Evolutionary conservation across 2,888 invertebrate species (phyloP), one percentile per base, ranked within the genome.

Genomic region (Eilema griseolum): DNA sequence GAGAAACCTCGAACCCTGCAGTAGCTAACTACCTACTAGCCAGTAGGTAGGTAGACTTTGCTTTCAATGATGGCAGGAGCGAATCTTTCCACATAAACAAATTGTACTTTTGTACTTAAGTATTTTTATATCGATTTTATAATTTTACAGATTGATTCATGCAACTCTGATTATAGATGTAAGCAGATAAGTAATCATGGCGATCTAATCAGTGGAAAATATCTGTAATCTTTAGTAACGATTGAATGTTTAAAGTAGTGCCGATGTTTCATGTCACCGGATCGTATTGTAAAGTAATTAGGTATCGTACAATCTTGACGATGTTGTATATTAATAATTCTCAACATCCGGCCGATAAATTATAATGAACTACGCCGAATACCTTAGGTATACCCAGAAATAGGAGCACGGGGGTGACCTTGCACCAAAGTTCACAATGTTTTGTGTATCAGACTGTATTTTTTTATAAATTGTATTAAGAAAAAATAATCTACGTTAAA

Each of bases 251-350:
- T 59, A 69, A 59, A 64, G 59, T 64, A 69, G 33, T 72, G 60
- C 79, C 75, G 67, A 66, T 69, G 10, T 76, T 75, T 69, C 52
- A 80, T 70, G 72, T 69, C 71, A 52, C 52, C 59, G 28, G 23
- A 77, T 59, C 14, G 57, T 24, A 69, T 70, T 69, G 65, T 31
- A 52, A 59, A 71, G 37, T 26, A 31, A 62, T 62, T 23, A 37
- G 10, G n/a, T 37, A 62, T 62, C 62, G 37, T 24, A 37, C 1
- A n/a, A 61, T 61, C 37, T 61, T 23, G 14, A 37, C n/a, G 23
- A 62, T 37, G 23, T n/a, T 33, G 14, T n/a, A n/a, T 31, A 37
- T 24, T 62, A 62, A n/a, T 23, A 62, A 62, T 31, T 33, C 61
- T 16, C 0, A 33, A 37, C 62, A 33, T 62, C 33, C 37, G 41